Conservation (phyloP, 2,888 invertebrate genomes). For the Macrosiphum euphorbiae region DNA sequence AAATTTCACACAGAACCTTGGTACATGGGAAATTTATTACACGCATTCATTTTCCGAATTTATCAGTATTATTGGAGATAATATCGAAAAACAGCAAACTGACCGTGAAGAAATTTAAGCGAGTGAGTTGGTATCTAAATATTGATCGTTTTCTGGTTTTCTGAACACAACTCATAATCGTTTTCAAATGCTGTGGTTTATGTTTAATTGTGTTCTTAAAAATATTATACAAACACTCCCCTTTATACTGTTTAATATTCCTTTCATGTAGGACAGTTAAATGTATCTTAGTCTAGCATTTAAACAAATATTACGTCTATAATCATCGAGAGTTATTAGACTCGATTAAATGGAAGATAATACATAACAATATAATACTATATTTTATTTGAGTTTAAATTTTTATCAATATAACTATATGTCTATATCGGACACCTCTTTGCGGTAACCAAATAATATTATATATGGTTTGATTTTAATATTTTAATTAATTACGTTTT, state of each 20-base stretch:
- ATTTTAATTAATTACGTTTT: not conserved
- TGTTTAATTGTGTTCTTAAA: not conserved
- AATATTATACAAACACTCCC: not conserved
- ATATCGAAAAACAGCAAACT: not conserved
- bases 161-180: not conserved
- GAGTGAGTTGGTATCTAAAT: not conserved
- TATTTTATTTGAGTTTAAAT: not conserved
- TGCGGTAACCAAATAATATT: not conserved
- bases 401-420: not conserved
- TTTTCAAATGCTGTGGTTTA: not conserved
- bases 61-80: not conserved
- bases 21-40: not conserved
- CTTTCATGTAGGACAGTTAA: not conserved
- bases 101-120: not conserved
- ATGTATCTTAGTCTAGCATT: not conserved
- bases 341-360: not conserved
- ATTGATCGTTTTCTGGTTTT: not conserved
- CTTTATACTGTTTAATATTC: not conserved
- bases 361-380: not conserved
- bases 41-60: not conserved
- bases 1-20: not conserved
- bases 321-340: not conserved
- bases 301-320: not conserved
- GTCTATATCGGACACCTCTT: not conserved
- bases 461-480: not conserved